Evolutionary conservation across 2,888 invertebrate genomes (phyloP), one percentile per base, ranked within the genome.

Genomic region (Raillietiella orientalis): DNA sequence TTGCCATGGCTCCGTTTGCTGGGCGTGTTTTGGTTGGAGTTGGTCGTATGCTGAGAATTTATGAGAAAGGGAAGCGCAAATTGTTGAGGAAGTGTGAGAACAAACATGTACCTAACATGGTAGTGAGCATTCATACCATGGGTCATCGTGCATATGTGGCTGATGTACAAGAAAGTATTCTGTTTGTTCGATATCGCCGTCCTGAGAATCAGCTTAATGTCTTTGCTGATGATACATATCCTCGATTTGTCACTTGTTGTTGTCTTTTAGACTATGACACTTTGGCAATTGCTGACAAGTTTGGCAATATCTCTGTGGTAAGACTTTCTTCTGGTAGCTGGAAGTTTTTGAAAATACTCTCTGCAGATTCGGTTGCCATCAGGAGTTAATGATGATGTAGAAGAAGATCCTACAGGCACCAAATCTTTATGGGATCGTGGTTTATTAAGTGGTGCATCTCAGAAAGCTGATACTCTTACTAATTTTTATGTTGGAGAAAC

Each of bases 321-420:
- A 51, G 58, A 4, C 32, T 47, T 4, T 12, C 24, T 29, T 36
- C 10, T 25, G 3, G 16, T 11, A 4, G 10, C 11, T 16, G 21
- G 9, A 5, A 11, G n/a, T 9, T 3, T 22, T 14, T 16, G n/a
- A 11, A 11, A 21, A 3, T 29, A n/a, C 23, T 28, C 29, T 25
- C 35, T 34, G 23, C 28, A 58, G 58, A 46, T 59, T 39, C 58
- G 87, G 23, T 45, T 90, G 28, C 82, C 93, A 0, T 62, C 67
- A 27, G 75, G 77, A 29, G 70, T 84, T 2, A 72, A 71, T 14
- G 96, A 96, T 47, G 93, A 96, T 43, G 84, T 96, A 1, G 93
- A 96, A 44, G 96, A 99, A 49, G 96, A 99, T 50, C 96, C 93
- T 1, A 93, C 93, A 0, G 93, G 93, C 23, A 87, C 84, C 41